Conservation (phyloP, 2,888 invertebrate genomes). For the Sinotaia quadrata region DNA sequence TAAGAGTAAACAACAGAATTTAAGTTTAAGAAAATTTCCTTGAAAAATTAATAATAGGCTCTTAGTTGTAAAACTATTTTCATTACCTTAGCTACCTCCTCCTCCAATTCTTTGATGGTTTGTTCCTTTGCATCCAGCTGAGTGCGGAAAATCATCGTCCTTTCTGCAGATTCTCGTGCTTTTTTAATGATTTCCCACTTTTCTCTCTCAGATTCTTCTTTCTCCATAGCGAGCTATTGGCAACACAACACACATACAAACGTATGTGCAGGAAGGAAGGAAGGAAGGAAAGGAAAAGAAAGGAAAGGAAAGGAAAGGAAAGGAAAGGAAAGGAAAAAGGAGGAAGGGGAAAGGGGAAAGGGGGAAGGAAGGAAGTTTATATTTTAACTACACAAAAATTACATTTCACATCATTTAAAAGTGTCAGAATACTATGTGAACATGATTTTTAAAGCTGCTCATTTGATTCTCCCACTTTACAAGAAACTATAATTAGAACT, state of each 20-base stretch:
- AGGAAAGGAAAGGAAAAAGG: not conserved
- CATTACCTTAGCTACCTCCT: conserved; percentile 87
- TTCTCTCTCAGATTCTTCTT: conserved; percentile 87
- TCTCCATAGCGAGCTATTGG: conserved; percentile 76
- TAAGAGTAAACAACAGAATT: too few species aligned
- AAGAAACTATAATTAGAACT: too few species aligned
- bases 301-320: not conserved
- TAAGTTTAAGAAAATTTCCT: too few species aligned
- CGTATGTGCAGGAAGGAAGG: not conserved
- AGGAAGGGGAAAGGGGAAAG: not conserved
- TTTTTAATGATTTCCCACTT: conserved; percentile 89
- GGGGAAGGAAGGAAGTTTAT: not conserved
- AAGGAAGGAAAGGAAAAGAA: not conserved
- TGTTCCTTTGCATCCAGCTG: conserved; percentile 90
- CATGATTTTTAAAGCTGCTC: too few species aligned
- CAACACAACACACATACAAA: not conserved
- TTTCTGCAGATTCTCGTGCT: conserved; percentile 91
- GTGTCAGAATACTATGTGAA: too few species aligned
- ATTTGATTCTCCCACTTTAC: too few species aligned
- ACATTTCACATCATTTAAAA: too few species aligned
- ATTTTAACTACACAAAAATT: too few species aligned
- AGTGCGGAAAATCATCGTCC: conserved; percentile 87
- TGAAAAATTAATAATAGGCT: too few species aligned
- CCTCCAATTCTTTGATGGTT: conserved; percentile 87
- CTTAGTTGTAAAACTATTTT: too few species aligned